A percentile compares a stretch with the other conserved stretches of the same genome.
Conservation (phyloP, 1,140 invertebrate species). For the Caenorhabditis brenneri region DNA sequence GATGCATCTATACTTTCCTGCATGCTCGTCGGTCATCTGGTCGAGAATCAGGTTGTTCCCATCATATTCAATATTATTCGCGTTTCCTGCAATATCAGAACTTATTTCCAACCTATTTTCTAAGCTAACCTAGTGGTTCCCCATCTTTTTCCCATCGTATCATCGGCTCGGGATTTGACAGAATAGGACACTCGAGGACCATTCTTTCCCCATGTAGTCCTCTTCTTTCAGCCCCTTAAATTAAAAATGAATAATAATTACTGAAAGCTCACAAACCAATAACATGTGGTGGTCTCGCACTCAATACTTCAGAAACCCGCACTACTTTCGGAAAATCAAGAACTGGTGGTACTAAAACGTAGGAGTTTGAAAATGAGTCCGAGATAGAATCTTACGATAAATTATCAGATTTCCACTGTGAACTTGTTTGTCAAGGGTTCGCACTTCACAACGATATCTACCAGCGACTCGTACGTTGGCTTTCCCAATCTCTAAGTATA, state of each 20-base stretch:
- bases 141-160: conserved; percentile 39
- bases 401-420: conserved; percentile 38
- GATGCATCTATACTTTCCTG: conserved; percentile 34
- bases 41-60: conserved; percentile 25
- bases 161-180: conserved; percentile 17
- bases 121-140: not conserved
- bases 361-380: not conserved
- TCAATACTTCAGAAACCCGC: not conserved
- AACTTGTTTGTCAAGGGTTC: conserved; percentile 23
- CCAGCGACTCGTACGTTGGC: not conserved
- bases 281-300: conserved; percentile 26
- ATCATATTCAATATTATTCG: not conserved
- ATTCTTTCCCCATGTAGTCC: not conserved
- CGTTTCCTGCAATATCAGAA: not conserved
- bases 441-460: conserved; percentile 40
- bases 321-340: conserved; percentile 17
- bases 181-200: conserved; percentile 15
- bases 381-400: not conserved
- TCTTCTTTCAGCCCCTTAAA: not conserved
- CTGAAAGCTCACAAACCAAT: not conserved
- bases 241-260: no score
- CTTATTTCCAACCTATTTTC: not conserved
- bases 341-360: conserved; percentile 33
- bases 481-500: conserved; percentile 9
- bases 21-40: not conserved